phyloP scores from a whole-genome alignment of 2,888 invertebrate species.

The Callyntrura sp. region DNA sequence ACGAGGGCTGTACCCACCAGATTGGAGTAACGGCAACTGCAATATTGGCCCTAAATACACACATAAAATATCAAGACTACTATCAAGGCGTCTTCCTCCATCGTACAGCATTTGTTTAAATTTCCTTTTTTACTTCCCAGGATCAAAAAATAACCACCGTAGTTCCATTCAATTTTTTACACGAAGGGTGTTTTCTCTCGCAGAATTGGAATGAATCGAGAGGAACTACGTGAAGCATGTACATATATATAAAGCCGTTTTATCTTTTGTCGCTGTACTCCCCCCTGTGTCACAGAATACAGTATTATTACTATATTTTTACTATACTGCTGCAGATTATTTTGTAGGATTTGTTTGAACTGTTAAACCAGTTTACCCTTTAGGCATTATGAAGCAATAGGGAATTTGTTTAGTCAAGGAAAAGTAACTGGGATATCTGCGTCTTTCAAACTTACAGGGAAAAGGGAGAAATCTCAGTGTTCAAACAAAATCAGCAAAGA shows the following conservation, averaged over 20 bases:
- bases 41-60: slow-evolving; percentile 22
- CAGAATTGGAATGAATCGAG: neutral
- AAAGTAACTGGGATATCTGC: neutral
- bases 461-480: neutral
- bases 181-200: slow-evolving; percentile 11
- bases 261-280: neutral
- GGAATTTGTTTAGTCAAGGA: slow-evolving; percentile 30
- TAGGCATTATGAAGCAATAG: slow-evolving; percentile 10
- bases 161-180: slow-evolving; percentile 13
- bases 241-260: neutral
- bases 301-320: neutral
- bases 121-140: neutral
- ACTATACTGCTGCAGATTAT: neutral
- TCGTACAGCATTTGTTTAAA: neutral
- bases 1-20: slow-evolving; percentile 43
- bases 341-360: slow-evolving; percentile 24
- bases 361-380: slow-evolving; percentile 34
- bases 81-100: neutral
- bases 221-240: neutral
- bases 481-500: slow-evolving; percentile 58
- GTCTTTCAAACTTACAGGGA: neutral
- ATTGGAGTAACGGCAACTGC: slow-evolving; percentile 14
- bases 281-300: neutral
- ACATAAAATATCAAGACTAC: slow-evolving; percentile 12
- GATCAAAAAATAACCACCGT: slow-evolving; percentile 6